Conservation (phyloP, 2,888 invertebrate genomes). For the Platerodrilus igneus region DNA sequence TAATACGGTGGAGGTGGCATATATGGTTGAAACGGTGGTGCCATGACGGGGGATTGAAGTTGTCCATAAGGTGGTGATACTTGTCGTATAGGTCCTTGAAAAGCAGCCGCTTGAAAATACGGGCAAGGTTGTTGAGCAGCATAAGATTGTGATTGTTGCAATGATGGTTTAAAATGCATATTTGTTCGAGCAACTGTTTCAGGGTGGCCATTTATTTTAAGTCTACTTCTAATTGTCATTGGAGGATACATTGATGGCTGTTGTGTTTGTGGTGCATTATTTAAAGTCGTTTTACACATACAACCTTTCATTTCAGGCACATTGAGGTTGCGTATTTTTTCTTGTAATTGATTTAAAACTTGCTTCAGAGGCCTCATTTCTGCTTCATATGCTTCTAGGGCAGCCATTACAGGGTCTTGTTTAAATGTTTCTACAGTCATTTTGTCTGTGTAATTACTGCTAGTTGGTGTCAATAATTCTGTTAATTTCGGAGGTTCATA, state of each 20-base stretch:
- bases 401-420: conserved; percentile 25
- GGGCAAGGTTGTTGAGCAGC: conserved; percentile 1
- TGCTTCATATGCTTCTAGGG: conserved; percentile 29
- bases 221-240: too few relatives aligned
- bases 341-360: conserved; percentile 25
- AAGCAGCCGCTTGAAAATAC: conserved; percentile 1
- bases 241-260: not conserved
- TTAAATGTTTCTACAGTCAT: conserved; percentile 8
- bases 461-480: too few relatives aligned
- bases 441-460: too few relatives aligned
- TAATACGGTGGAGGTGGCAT: not conserved
- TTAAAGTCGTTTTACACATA: conserved; percentile 5
- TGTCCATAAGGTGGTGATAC: not conserved
- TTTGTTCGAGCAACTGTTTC: not conserved
- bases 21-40: not conserved
- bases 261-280: too few relatives aligned
- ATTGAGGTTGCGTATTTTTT: conserved; percentile 28
- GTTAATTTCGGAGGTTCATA: not conserved
- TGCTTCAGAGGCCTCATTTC: conserved; percentile 30
- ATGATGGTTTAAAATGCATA: not conserved
- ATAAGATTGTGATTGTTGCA: too few relatives aligned
- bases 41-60: not conserved
- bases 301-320: conserved; percentile 26
- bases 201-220: too few relatives aligned
- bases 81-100: not conserved